Evolutionary conservation across 2,797 vertebrate genomes (phyloP).

Genomic region (Sylvilagus floridanus): DNA sequence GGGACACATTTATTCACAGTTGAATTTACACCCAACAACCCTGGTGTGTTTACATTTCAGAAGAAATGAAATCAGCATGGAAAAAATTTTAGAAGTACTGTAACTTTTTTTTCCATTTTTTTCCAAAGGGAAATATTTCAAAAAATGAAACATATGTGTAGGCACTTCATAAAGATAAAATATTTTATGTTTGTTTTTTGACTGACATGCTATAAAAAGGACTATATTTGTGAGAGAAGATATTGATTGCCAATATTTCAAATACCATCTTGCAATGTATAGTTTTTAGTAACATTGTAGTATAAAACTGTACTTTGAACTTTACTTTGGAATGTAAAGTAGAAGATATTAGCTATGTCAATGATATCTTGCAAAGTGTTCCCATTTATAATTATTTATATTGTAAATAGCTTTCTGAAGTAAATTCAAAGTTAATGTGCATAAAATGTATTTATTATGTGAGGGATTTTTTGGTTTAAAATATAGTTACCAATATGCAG

Average conservation of each 20-base stretch:
- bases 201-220: conserved; percentile 75
- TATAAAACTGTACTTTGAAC: conserved; percentile 92
- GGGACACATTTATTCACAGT: conserved; percentile 62
- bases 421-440: conserved; percentile 95
- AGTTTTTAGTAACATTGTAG: conserved; percentile 89
- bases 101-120: conserved; percentile 71
- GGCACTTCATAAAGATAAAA: conserved; percentile 81
- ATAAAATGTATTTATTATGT: conserved; percentile 99
- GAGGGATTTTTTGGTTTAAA: conserved; percentile 94
- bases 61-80: conserved; percentile 78
- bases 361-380: conserved; percentile 93
- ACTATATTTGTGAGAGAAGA: conserved; percentile 85
- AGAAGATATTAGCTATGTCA: conserved; percentile 91
- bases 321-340: conserved; percentile 91
- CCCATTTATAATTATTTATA: conserved; percentile 97
- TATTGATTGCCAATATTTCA: conserved; percentile 83
- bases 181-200: conserved; percentile 85
- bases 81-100: conserved; percentile 76
- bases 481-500: conserved; percentile 92
- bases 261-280: conserved; percentile 88
- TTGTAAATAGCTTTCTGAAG: conserved; percentile 94
- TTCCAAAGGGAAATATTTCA: conserved; percentile 78
- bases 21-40: conserved; percentile 70
- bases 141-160: conserved; percentile 69
- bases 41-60: conserved; percentile 83